Base-by-base conservation (phyloP, 2,113 vertebrate species). In the Acinonyx jubatus region DNA sequence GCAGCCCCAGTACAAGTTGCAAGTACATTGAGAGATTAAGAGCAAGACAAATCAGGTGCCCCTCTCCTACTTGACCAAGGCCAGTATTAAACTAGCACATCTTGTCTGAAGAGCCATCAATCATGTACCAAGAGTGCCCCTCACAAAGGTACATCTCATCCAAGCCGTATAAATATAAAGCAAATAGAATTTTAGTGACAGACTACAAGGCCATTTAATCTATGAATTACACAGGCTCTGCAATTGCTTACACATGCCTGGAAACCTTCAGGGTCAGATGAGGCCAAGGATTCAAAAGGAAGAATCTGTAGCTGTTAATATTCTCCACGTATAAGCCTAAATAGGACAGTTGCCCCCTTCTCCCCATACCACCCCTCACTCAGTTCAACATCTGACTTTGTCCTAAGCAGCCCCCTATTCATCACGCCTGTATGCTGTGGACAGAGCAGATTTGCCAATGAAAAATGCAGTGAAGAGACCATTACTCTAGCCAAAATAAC, bases 121-220 rank as follows among this genome's bases (percentile, higher is more conserved):
- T 95, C 95, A 97, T 0, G 3, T 38, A 71, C 55, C 50, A 81
- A 74, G 65, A 82, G 45, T 63, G 25, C 68, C 87, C 50, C 50
- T 91, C 73, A 78, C 0, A 5, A 92, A 92, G 83, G 52, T 19
- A 89, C 52, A 85, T 81, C 81, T 76, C 73, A 82, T 91, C 25
- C 1, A 63, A 92, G 84, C 52, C 10, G 0, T 73, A 90, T 65
- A 96, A 93, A 97, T 89, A 93, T 31, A 94, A 96, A 61, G 84
- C 57, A 96, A 93, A 73, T 1, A 94, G 95, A 95, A 96, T 89
- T 95, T 92, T 89, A 90, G 92, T 81, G 84, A 96, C 92, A 96
- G 80, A 36, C 74, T 69, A 94, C 87, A 91, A 96, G 94, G 84
- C 92, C 80, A 82, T 88, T 97, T 94, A 83, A 96, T 96, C 95